These are phyloP conservation scores for Cataglyphis livida DNA, from an alignment of 2,888 invertebrate genomes.

Conservation along the genomic window DNA sequence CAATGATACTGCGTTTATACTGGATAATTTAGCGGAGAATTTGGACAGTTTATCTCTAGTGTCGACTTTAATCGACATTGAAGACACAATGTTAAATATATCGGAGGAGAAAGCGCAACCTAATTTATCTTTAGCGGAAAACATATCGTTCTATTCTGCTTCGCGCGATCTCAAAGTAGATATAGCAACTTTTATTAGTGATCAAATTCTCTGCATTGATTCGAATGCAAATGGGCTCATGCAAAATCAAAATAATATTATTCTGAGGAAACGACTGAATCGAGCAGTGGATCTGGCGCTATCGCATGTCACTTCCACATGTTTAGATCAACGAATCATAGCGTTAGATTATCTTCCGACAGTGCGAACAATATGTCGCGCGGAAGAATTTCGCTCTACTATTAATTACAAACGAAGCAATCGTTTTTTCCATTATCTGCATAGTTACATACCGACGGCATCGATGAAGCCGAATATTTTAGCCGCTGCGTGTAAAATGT, in stretches of 20 bases:
- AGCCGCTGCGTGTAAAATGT: conserved; percentile 80
- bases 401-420: conserved; percentile 89
- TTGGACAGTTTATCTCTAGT: conserved; percentile 79
- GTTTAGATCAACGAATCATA: conserved; percentile 87
- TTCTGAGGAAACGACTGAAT: conserved; percentile 74
- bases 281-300: conserved; percentile 83
- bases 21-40: conserved; percentile 73
- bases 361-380: conserved; percentile 90
- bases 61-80: conserved; percentile 75
- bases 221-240: conserved; percentile 57
- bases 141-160: conserved; percentile 76
- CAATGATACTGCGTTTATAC: conserved; percentile 33
- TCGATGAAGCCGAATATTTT: conserved; percentile 77
- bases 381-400: conserved; percentile 88
- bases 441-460: conserved; percentile 84
- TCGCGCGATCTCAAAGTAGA: conserved; percentile 78
- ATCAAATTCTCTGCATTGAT: conserved; percentile 44
- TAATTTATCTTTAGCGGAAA: conserved; percentile 84
- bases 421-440: conserved; percentile 93
- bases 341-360: conserved; percentile 90
- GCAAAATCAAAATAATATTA: conserved; percentile 48
- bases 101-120: conserved; percentile 80
- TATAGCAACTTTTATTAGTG: conserved; percentile 74
- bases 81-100: conserved; percentile 81
- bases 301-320: conserved; percentile 86